Evolutionary conservation across 2,888 invertebrate species (phyloP), one percentile per base, ranked within the genome.

Genomic region (Drosophila maculinotata): DNA sequence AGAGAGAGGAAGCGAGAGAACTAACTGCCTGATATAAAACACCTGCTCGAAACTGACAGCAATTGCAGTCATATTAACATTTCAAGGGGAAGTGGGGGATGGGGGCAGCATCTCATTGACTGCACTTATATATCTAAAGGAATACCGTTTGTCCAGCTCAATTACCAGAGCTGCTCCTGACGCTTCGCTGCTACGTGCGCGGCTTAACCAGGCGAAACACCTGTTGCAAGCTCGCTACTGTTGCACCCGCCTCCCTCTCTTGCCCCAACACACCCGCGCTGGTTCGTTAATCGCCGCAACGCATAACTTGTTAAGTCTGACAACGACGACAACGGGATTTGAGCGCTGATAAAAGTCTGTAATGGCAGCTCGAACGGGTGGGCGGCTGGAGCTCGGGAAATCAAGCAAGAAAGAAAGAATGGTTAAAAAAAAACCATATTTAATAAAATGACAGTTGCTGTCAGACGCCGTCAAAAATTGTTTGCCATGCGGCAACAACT

Each of bases 271-370:
- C 26, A 9, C 14, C 25, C 20, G 15, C 20, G 4, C 20, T 3
- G 20, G 20, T 23, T 51, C 52, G 67, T 82, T 86, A 86, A 82
- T 72, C 81, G 84, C 52, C 54, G 49, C 58, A 41, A 39, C 64
- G 79, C 87, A 88, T 73, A 83, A 88, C 84, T 87, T 85, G 89
- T 78, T 81, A 82, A 69, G 68, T 79, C 79, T 81, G 83, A 85
- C 83, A 87, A 75, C 85, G 78, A 75, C 87, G 76, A 80, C 85
- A 88, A 87, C 85, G 89, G 83, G 87, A 88, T 84, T 88, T 78
- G 72, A 84, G 52, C 71, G 68, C 72, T 83, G 80, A 87, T 81
- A 86, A 85, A 71, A 69, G 54, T 51, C 51, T 30, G 52, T 48
- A 72, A 33, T 57, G 64, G 64, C 48, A 39, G 48, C 31, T 31